Conservation (phyloP, 2,797 vertebrate species). For the Kryptopterus vitreolus region DNA sequence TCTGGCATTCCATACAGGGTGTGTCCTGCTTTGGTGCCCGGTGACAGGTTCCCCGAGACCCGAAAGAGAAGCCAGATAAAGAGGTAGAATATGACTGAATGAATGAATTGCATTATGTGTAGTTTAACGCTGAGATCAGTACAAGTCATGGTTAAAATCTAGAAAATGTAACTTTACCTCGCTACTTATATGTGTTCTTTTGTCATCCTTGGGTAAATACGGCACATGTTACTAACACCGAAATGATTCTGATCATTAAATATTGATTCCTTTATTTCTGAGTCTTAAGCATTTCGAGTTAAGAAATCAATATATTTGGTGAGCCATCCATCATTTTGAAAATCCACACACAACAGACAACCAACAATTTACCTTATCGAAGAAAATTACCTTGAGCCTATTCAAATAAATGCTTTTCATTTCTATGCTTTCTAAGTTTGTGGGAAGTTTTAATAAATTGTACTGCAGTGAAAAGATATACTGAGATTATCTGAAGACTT, state of each 20-base stretch:
- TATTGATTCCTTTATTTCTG: constrained; percentile 62
- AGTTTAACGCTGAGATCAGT: not conserved
- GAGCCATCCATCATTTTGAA: constrained; percentile 52
- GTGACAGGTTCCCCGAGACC: too few relatives aligned
- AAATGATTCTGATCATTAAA: constrained; percentile 44
- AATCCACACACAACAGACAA: constrained; percentile 32
- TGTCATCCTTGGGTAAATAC: not conserved
- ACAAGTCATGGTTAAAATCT: not conserved
- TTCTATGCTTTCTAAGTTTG: not conserved
- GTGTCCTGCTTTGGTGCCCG: too few relatives aligned
- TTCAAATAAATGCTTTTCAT: not conserved
- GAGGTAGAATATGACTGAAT: too few relatives aligned
- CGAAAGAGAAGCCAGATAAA: too few relatives aligned
- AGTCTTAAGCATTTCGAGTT: constrained; percentile 46
- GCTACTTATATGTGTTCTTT: not conserved
- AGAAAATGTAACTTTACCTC: not conserved
- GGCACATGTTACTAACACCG: not conserved
- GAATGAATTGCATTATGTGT: too few relatives aligned
- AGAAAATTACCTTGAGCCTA: constrained; percentile 5
- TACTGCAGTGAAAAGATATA: constrained; percentile 12
- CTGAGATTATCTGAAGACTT: constrained; percentile 33
- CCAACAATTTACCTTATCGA: constrained; percentile 11
- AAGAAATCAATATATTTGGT: constrained; percentile 60
- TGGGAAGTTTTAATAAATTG: too few relatives aligned
- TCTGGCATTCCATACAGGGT: too few relatives aligned